Percentiles rank a stretch among this genome's conserved stretches.
Evolutionary conservation across 2,888 invertebrate genomes (phyloP).

Genomic region (Morpho helenor): DNA sequence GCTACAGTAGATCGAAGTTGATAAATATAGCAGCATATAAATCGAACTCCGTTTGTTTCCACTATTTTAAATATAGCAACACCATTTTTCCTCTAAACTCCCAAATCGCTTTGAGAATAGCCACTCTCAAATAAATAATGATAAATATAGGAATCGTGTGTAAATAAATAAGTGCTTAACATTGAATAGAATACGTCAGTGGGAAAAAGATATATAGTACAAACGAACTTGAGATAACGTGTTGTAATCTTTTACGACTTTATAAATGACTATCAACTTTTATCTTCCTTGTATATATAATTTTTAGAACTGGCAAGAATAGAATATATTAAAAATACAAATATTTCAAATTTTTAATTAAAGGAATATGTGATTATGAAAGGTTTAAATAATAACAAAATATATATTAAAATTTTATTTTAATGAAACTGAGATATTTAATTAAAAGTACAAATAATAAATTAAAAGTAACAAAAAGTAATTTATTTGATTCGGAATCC

Average conservation of each 20-base stretch:
- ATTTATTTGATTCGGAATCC: too few relatives aligned
- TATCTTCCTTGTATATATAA: too few relatives aligned
- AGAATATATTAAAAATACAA: too few relatives aligned
- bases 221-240: constrained; percentile 40
- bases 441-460: too few relatives aligned
- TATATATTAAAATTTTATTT: too few relatives aligned
- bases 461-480: too few relatives aligned
- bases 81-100: constrained; percentile 13
- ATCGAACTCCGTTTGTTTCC: constrained; percentile 12
- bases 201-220: constrained; percentile 35
- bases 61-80: constrained; percentile 15
- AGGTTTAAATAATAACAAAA: too few relatives aligned
- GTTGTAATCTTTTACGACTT: constrained; percentile 19
- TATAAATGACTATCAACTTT: constrained; percentile 3
- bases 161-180: constrained; percentile 37
- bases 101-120: constrained; percentile 22
- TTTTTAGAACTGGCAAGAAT: too few relatives aligned
- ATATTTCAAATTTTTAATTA: too few relatives aligned
- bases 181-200: constrained; percentile 19
- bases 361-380: too few relatives aligned
- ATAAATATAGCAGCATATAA: constrained; percentile 12
- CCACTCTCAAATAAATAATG: constrained; percentile 45
- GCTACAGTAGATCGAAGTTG: constrained; percentile 4
- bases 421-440: too few relatives aligned
- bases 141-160: constrained; percentile 43